These are phyloP conservation scores for Tetrao urogallus DNA, from an alignment of 2,113 vertebrate species.

Conservation along the genomic window DNA sequence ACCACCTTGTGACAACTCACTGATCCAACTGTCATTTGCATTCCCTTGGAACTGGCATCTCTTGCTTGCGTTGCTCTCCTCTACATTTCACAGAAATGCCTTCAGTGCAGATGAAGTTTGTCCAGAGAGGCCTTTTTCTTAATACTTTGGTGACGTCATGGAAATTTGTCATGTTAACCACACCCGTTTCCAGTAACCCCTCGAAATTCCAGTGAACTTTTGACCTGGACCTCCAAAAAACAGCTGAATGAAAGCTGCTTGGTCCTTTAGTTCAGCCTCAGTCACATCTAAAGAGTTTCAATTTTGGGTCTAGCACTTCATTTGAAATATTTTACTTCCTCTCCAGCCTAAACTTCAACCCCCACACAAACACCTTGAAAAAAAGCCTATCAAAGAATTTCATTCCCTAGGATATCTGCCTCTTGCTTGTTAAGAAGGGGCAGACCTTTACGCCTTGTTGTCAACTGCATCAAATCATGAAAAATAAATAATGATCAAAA, in stretches of 20 bases:
- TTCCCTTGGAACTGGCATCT: background rate
- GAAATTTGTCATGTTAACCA: background rate
- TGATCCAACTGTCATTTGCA: background rate
- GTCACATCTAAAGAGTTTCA: background rate
- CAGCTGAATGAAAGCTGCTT: background rate
- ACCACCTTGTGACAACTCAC: background rate
- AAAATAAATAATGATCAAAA: conserved; percentile 71
- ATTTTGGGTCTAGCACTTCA: background rate
- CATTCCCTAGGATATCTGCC: background rate
- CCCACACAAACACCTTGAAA: background rate
- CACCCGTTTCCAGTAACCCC: background rate
- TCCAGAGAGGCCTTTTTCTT: background rate
- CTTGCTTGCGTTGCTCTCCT: background rate
- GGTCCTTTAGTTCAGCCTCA: background rate
- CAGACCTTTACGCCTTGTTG: conserved; percentile 17
- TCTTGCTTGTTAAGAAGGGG: conserved; percentile 25
- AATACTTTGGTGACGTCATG: rapidly evolving
- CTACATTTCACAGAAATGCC: background rate
- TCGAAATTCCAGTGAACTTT: background rate
- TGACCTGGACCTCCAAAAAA: background rate
- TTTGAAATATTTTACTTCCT: background rate
- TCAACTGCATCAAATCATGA: conserved; percentile 51
- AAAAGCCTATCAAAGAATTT: background rate
- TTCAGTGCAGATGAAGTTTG: background rate
- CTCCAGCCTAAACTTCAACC: background rate